These are phyloP conservation scores for Cydia splendana DNA, from an alignment of 1,140 invertebrate species.

Conservation along the genomic window DNA sequence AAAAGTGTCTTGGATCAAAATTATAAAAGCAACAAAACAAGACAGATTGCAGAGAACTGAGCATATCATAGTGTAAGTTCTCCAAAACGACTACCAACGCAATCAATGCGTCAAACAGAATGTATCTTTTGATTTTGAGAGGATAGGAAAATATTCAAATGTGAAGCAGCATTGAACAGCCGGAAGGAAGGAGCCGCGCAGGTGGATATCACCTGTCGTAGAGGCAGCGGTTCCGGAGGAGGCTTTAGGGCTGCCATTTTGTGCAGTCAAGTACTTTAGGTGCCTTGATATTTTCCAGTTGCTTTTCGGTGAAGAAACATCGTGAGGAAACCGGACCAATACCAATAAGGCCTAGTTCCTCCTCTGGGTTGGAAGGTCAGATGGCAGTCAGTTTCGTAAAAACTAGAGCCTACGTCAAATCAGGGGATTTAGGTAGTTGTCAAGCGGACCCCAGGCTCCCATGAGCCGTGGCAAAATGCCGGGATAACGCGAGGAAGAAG, in stretches of 20 bases:
- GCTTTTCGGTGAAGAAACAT: too few species aligned
- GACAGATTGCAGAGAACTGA: not conserved
- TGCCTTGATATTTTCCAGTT: too few species aligned
- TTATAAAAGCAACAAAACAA: not conserved
- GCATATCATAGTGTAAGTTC: not conserved
- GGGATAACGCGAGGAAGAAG: too few species aligned
- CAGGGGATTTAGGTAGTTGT: too few species aligned
- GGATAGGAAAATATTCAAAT: constrained; percentile 40
- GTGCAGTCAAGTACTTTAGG: not conserved
- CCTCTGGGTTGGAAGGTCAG: too few species aligned
- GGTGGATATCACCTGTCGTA: constrained; percentile 48
- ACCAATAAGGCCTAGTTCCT: too few species aligned
- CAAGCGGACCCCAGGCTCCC: too few species aligned
- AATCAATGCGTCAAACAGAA: not conserved
- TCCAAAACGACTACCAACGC: not conserved
- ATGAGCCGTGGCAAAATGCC: too few species aligned
- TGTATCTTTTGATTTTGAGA: not conserved
- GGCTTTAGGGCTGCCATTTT: constrained; percentile 24
- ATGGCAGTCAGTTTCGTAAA: too few species aligned
- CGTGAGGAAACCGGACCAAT: too few species aligned
- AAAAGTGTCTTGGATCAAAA: not conserved
- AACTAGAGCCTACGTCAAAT: too few species aligned
- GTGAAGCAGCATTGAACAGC: constrained; percentile 48
- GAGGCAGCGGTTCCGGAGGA: constrained; percentile 31
- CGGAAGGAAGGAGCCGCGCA: constrained; percentile 59